Conservation (phyloP, 2,888 invertebrate genomes). For the Toxonevra muliebris region DNA sequence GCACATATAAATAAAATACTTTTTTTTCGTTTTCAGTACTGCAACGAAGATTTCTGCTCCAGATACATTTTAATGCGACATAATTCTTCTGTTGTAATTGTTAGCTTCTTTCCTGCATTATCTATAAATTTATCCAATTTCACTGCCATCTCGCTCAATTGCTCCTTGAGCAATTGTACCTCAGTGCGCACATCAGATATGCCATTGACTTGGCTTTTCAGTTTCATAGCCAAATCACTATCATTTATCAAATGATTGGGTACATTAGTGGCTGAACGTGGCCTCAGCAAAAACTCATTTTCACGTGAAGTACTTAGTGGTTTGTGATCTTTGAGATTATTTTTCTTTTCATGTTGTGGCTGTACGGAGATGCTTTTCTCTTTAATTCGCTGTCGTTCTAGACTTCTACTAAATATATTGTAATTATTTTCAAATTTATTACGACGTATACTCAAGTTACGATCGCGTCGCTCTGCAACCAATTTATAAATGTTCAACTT, state of each 20-base stretch:
- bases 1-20: slow-evolving; percentile 3
- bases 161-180: slow-evolving; percentile 50
- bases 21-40: slow-evolving; percentile 22
- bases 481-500: slow-evolving; percentile 78
- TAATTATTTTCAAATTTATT: slow-evolving; percentile 65
- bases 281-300: slow-evolving; percentile 53
- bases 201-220: slow-evolving; percentile 51
- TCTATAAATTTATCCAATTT: slow-evolving; percentile 58
- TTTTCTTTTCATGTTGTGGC: slow-evolving; percentile 6
- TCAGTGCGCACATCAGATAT: slow-evolving; percentile 52
- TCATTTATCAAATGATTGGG: slow-evolving; percentile 51
- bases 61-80: slow-evolving; percentile 54
- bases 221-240: slow-evolving; percentile 44
- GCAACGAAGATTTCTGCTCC: slow-evolving; percentile 44
- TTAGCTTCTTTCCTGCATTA: slow-evolving; percentile 53
- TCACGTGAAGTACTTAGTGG: slow-evolving; percentile 34
- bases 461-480: slow-evolving; percentile 75
- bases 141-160: slow-evolving; percentile 50
- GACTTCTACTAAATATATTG: slow-evolving; percentile 57
- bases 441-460: slow-evolving; percentile 68
- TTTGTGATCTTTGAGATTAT: slow-evolving; percentile 30
- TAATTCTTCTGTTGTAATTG: slow-evolving; percentile 56
- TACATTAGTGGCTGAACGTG: slow-evolving; percentile 60
- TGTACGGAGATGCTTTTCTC: slow-evolving; percentile 29
- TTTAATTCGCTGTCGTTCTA: slow-evolving; percentile 48